These are phyloP conservation scores for Hirudo medicinalis DNA, from an alignment of 1,140 invertebrate genomes.

Conservation along the genomic window DNA sequence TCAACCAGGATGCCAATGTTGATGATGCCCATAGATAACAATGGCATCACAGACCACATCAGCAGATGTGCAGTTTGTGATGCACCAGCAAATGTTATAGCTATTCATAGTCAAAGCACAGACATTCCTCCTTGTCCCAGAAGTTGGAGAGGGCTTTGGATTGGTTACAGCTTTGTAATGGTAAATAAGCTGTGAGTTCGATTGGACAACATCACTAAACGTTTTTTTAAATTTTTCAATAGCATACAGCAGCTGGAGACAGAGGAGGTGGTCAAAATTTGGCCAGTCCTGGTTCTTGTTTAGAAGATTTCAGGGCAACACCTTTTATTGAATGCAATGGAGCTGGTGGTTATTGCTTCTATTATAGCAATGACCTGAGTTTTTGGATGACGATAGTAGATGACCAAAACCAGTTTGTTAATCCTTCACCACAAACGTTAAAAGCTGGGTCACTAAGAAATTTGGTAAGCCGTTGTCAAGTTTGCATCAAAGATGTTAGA, in stretches of 20 bases:
- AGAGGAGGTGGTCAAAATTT: slow-evolving; percentile 60
- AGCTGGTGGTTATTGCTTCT: slow-evolving; percentile 78
- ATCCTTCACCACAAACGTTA: slow-evolving; percentile 72
- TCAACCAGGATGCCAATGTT: slow-evolving; percentile 79
- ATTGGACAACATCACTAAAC: too few relatives aligned
- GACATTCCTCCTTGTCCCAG: slow-evolving; percentile 71
- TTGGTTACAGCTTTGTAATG: slow-evolving; percentile 91
- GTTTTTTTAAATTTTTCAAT: too few relatives aligned
- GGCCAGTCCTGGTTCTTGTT: slow-evolving; percentile 81
- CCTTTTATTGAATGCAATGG: slow-evolving; percentile 93
- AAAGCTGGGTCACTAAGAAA: slow-evolving; percentile 72
- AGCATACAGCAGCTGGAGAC: too few relatives aligned
- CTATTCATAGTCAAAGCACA: slow-evolving; percentile 80
- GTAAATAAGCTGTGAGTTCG: slow-evolving; percentile 46
- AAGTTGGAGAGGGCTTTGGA: slow-evolving; percentile 80
- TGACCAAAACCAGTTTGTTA: slow-evolving; percentile 56
- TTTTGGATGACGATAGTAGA: slow-evolving; percentile 97
- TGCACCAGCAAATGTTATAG: slow-evolving; percentile 79
- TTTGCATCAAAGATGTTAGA: slow-evolving; percentile 56
- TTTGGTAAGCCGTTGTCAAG: slow-evolving; percentile 81
- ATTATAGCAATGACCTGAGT: slow-evolving; percentile 90
- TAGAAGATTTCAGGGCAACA: slow-evolving; percentile 88
- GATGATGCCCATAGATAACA: slow-evolving; percentile 60
- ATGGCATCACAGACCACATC: slow-evolving; percentile 71
- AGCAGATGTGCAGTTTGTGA: slow-evolving; percentile 81